A percentile compares a stretch with the other conserved stretches of the same genome.
Conservation (phyloP, 37 sponge, comb jelly and placozoan genomes). For the Corticium candelabrum region DNA sequence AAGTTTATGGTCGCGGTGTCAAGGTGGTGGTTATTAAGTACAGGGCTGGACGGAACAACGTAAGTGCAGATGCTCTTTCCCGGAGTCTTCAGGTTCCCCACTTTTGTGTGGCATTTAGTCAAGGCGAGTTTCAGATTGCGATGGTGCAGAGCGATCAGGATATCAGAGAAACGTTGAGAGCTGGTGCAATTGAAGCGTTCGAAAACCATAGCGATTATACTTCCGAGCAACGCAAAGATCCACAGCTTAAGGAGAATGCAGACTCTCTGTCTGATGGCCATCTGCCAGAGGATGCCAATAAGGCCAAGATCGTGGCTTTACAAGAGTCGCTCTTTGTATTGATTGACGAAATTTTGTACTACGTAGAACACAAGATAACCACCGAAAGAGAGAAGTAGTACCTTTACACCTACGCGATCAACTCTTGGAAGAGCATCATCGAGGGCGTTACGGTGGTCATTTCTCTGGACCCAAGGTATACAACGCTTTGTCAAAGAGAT, state of each 20-base stretch:
- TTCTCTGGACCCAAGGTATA: slow-evolving; percentile 36
- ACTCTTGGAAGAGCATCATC: slow-evolving; percentile 19
- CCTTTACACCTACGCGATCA: slow-evolving; percentile 28
- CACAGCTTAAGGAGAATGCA: slow-evolving; percentile 3
- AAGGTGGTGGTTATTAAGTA: slow-evolving; percentile 1
- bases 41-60: slow-evolving; percentile 26
- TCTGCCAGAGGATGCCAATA: slow-evolving; percentile 13
- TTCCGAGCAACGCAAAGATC: slow-evolving; percentile 38
- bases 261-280: slow-evolving; percentile 12
- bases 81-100: slow-evolving; percentile 7
- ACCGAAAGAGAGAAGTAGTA: slow-evolving; percentile 28
- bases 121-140: background rate
- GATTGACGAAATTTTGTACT: slow-evolving; percentile 30
- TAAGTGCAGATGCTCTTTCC: slow-evolving; percentile 36
- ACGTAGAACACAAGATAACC: slow-evolving; percentile 20
- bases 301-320: slow-evolving; percentile 13
- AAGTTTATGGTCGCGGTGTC: slow-evolving; percentile 13
- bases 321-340: slow-evolving; percentile 13
- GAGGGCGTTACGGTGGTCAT: slow-evolving; percentile 27
- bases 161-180: slow-evolving; percentile 2
- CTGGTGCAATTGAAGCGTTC: background rate
- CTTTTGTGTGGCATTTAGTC: background rate
- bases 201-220: background rate
- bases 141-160: slow-evolving; percentile 1
- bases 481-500: background rate